phyloP scores from a whole-genome alignment of 2,888 invertebrate genomes.

The Formica aserva region DNA sequence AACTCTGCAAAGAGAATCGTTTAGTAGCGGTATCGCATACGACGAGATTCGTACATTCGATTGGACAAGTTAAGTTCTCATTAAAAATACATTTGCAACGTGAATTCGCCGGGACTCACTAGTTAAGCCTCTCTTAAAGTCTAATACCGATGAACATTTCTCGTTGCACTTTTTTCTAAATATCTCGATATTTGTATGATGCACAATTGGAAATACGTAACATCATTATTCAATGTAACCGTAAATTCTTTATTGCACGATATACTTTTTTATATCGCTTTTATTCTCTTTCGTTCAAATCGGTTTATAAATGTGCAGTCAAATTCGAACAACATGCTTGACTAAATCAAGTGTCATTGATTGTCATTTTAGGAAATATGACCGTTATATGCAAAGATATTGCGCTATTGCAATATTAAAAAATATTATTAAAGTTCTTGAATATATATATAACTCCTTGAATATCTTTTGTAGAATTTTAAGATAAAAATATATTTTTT shows the following conservation, averaged over 20 bases:
- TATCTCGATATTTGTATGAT: background rate
- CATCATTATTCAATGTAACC: background rate
- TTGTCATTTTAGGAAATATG: background rate
- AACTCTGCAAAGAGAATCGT: conserved; percentile 68
- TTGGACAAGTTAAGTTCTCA: conserved; percentile 63
- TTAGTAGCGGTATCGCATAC: conserved; percentile 58
- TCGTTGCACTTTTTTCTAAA: background rate
- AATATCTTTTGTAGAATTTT: background rate
- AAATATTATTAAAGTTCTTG: background rate
- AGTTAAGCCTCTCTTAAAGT: conserved; percentile 42
- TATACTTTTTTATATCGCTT: background rate
- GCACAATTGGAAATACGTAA: background rate
- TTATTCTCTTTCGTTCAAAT: background rate
- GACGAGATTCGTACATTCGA: conserved; percentile 30
- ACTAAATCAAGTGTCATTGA: background rate
- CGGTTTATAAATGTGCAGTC: background rate
- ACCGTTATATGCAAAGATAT: background rate
- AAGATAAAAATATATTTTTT: background rate
- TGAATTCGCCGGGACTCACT: conserved; percentile 23
- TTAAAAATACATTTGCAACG: conserved; percentile 61
- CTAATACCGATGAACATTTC: background rate
- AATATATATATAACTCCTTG: background rate
- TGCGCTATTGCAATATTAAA: background rate
- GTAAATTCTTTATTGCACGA: background rate
- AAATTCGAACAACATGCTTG: background rate